Evolutionary conservation across 2,113 vertebrate species (phyloP).

Genomic region (Leiothrix lutea): DNA sequence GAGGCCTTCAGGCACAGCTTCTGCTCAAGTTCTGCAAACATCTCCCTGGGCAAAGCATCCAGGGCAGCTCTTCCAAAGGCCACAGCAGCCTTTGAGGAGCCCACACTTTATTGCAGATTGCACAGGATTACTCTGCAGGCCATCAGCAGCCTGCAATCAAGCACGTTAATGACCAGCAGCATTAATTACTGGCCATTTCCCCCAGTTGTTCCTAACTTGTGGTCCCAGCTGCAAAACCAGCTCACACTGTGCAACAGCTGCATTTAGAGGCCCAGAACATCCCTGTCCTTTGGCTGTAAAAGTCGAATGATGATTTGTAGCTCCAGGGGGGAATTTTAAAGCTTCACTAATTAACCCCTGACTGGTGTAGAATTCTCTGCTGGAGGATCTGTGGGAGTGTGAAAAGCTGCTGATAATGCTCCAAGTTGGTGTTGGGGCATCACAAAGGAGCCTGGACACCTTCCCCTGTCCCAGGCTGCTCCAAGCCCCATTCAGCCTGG

Average conservation of each 20-base stretch:
- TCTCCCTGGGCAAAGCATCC: background rate
- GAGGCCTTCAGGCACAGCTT: background rate
- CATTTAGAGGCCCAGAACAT: background rate
- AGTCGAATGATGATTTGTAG: background rate
- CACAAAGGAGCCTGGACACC: background rate
- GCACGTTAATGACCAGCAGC: background rate
- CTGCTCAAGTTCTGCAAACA: background rate
- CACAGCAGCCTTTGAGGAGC: background rate
- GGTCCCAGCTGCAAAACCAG: background rate
- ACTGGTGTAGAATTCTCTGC: background rate
- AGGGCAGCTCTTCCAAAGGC: background rate
- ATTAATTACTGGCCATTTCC: background rate
- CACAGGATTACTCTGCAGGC: background rate
- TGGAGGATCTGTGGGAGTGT: background rate
- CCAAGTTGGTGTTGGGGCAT: background rate
- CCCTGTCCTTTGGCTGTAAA: background rate
- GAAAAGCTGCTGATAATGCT: background rate
- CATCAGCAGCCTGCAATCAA: background rate
- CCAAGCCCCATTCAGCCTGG: background rate
- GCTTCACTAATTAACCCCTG: background rate
- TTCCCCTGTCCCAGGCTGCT: fast-evolving
- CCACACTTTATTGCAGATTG: background rate
- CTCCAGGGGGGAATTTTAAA: background rate
- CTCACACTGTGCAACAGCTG: background rate
- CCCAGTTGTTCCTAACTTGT: background rate